phyloP scores from a whole-genome alignment of 2,113 vertebrate species.

The Megaleporinus macrocephalus region DNA sequence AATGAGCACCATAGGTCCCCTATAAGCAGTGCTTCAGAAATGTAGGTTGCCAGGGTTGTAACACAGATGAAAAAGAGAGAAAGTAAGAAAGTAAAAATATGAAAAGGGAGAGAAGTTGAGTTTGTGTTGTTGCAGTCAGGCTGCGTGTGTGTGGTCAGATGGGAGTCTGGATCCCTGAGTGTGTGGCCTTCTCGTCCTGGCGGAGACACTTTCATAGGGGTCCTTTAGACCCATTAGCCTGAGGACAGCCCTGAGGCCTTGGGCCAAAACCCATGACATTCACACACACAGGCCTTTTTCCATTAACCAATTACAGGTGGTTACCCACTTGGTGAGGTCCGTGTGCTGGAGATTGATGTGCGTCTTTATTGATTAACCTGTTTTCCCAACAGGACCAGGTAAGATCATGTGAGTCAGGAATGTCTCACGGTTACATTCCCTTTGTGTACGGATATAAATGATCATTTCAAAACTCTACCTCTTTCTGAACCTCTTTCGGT shows the following conservation, averaged over 20 bases:
- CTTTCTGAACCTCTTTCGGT: background rate
- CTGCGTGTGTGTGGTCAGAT: slow-evolving; percentile 60
- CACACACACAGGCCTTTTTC: slow-evolving; percentile 62
- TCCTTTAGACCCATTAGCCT: slow-evolving; percentile 81
- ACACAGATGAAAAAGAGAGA: background rate
- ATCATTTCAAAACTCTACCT: background rate
- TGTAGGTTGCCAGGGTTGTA: background rate
- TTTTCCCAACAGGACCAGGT: background rate
- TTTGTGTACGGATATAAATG: background rate
- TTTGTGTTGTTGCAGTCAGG: slow-evolving; percentile 56
- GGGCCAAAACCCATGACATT: slow-evolving; percentile 69
- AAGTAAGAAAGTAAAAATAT: slow-evolving; percentile 59
- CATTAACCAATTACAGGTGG: slow-evolving; percentile 65
- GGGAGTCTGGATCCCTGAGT: slow-evolving; percentile 53
- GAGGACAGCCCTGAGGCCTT: slow-evolving; percentile 76
- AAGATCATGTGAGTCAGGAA: background rate
- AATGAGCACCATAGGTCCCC: no score
- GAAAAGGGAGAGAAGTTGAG: slow-evolving; percentile 2
- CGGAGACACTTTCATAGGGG: slow-evolving; percentile 79
- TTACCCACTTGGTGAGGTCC: slow-evolving; percentile 50
- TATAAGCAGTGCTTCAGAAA: background rate
- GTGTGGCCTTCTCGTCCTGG: slow-evolving; percentile 67
- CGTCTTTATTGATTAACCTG: background rate
- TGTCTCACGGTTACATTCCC: background rate
- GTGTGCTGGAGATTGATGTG: background rate